Base-by-base conservation (phyloP, 2,888 invertebrate species). In the Nebria brevicollis region DNA sequence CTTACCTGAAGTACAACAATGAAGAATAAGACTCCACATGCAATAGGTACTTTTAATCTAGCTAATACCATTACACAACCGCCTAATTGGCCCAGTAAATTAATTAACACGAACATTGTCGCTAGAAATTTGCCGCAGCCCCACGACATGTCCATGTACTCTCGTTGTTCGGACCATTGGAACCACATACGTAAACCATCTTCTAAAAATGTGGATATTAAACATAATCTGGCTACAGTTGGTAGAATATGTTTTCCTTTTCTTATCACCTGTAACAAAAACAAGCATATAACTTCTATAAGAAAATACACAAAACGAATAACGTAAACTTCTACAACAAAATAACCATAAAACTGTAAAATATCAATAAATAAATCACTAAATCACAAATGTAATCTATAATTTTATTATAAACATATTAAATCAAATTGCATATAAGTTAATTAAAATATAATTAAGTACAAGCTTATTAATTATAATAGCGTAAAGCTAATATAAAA, bases 161-260 rank as follows among this genome's bases (percentile, higher is more conserved):
- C 98, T 70, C 97, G 92, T 89, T 98, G 98, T 87, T 99, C 98
- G 78, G 93, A 93, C 98, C 98, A 99, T 89, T 99, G 99, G 87
- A 97, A 95, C 95, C 98, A 99, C 99, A 99, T 99, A 83, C 99
- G 94, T 82, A 99, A 92, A 1, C 99, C 99, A 92, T 99, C 99
- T 90, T 99, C 99, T 83, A 99, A 92, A 91, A 99, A 99, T 86
- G 99, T 99, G 86, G 98, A 97, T 88, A 99, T 98, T 82, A 99
- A 93, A 89, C 98, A 99, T 83, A 99, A 91, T 84, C 99, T 93
- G 13, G 99, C 99, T 85, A 98, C 93, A 84, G 98, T 98, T 41
- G 99, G 99, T 85, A 99, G 91, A 84, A 99, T 92, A 90, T 95
- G 92, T 89, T 98, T 98, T 85, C 97, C 95, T 91, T 96, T 95